Percentiles rank a stretch among this genome's conserved stretches.
phyloP scores from a whole-genome alignment of 2,888 invertebrate species.

The Miltochrista miniata region DNA sequence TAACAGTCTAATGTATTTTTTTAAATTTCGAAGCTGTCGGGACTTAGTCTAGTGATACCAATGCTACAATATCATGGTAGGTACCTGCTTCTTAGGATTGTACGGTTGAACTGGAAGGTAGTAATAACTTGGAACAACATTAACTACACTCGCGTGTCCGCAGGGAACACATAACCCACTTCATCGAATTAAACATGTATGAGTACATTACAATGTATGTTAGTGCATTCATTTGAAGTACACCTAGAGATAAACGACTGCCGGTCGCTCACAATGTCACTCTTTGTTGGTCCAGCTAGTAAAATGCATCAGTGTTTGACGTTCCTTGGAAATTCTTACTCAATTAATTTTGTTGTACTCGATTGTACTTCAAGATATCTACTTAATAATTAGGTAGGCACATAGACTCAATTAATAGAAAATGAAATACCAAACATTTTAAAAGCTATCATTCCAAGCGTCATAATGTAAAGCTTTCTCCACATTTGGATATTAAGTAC shows the following conservation, averaged over 20 bases:
- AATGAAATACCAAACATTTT: not conserved
- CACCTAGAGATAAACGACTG: constrained; percentile 63
- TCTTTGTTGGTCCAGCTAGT: constrained; percentile 58
- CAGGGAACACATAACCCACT: constrained; percentile 26
- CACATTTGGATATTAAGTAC: not conserved
- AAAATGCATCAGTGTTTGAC: constrained; percentile 41
- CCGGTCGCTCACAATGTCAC: constrained; percentile 64
- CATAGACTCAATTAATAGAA: not conserved
- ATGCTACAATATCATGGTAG: constrained; percentile 23
- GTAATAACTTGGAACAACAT: not conserved
- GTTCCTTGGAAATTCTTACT: constrained; percentile 42
- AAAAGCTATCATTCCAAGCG: not conserved
- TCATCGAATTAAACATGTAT: constrained; percentile 42
- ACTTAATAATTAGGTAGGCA: not conserved
- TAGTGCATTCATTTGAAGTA: constrained; percentile 68
- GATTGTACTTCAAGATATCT: constrained; percentile 9
- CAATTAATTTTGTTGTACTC: constrained; percentile 14
- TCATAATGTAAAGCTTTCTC: not conserved
- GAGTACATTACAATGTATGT: constrained; percentile 53
- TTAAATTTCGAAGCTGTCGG: constrained; percentile 15
- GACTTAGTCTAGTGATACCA: constrained; percentile 13
- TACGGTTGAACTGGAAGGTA: not conserved
- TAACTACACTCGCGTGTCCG: constrained; percentile 14
- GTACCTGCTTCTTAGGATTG: constrained; percentile 15
- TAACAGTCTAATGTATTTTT: constrained; percentile 19